phyloP scores from a whole-genome alignment of 2,797 vertebrate genomes.

The Oreochromis mossambicus region DNA sequence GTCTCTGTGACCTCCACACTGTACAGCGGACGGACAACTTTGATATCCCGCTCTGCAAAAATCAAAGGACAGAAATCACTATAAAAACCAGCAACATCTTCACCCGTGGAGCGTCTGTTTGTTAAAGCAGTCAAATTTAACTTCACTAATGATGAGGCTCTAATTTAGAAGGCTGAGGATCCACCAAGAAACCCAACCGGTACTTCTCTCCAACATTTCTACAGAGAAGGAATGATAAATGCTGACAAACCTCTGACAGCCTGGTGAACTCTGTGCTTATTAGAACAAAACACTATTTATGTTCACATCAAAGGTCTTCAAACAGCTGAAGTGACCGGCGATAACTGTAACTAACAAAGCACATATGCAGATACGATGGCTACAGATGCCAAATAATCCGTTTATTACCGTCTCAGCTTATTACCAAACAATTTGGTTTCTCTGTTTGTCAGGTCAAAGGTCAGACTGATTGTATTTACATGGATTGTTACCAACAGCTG shows the following conservation, averaged over 20 bases:
- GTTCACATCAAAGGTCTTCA: neutral
- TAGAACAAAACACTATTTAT: neutral
- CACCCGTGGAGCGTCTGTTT: neutral
- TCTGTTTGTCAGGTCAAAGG: neutral
- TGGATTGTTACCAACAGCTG: neutral
- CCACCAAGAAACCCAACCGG: neutral
- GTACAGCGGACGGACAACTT: slow-evolving; percentile 87
- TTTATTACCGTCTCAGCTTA: neutral
- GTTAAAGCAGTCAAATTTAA: neutral
- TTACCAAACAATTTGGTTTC: neutral
- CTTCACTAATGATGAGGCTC: neutral
- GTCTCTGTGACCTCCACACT: slow-evolving; percentile 95
- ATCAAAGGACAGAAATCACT: neutral
- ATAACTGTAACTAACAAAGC: neutral
- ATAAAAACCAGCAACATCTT: neutral
- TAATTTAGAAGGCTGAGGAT: neutral
- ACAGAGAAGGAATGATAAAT: neutral
- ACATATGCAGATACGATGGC: neutral
- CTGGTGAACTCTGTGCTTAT: neutral
- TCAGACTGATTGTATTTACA: neutral
- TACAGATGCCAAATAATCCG: neutral
- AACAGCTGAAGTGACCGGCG: neutral
- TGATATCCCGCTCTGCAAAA: slow-evolving; percentile 89
- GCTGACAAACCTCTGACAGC: neutral
- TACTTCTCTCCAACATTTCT: neutral